Conservation (phyloP, 2,888 invertebrate species). For the Thelaira solivaga region DNA sequence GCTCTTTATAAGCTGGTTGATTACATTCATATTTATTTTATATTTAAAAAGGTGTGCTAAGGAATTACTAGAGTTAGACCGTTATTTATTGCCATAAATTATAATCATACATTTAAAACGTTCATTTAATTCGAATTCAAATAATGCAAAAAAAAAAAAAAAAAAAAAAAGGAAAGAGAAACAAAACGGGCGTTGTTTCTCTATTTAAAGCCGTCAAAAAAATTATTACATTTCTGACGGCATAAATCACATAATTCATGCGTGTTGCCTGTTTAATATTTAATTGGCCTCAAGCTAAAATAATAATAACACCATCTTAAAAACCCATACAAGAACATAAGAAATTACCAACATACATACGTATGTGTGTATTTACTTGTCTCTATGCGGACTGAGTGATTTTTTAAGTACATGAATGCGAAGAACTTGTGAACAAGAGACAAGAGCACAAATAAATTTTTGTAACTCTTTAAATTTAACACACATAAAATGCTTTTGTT, state of each 20-base stretch:
- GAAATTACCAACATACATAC: background rate
- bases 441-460: conserved; percentile 23
- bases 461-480: conserved; percentile 41
- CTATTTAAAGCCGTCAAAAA: conserved; percentile 56
- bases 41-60: conserved; percentile 29
- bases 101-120: conserved; percentile 44
- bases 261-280: conserved; percentile 62
- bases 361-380: background rate
- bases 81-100: conserved; percentile 57
- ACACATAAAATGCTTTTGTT: conserved; percentile 26
- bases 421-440: conserved; percentile 4
- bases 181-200: conserved; percentile 58
- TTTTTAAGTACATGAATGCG: conserved; percentile 6
- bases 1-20: too few relatives aligned
- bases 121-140: conserved; percentile 48
- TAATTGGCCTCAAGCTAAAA: conserved; percentile 64
- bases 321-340: background rate
- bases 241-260: conserved; percentile 65
- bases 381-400: background rate
- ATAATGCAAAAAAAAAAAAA: background rate
- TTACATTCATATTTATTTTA: background rate
- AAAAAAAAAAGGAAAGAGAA: too few relatives aligned
- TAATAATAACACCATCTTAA: conserved; percentile 56
- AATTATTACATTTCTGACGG: conserved; percentile 64
- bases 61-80: conserved; percentile 27